Conservation (phyloP, 2,888 invertebrate genomes). For the Lasioglossum leucozonium region DNA sequence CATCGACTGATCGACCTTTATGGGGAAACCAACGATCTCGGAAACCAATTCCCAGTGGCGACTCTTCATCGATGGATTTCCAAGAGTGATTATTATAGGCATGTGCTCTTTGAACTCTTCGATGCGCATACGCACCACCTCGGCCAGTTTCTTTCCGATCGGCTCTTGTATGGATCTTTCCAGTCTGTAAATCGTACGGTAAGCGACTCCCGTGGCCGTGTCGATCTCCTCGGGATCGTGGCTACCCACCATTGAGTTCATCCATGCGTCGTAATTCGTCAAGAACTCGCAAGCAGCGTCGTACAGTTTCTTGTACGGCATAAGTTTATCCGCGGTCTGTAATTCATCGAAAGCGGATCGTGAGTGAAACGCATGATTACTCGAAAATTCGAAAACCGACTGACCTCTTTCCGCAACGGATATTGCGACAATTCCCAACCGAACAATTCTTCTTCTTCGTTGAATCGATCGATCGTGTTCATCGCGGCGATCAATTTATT, state of each 20-base stretch:
- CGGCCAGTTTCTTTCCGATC: conserved; percentile 90
- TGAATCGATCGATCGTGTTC: conserved; percentile 93
- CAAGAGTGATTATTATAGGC: conserved; percentile 96
- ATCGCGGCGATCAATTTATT: conserved; percentile 89
- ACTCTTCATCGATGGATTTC: conserved; percentile 96
- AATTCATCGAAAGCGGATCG: background rate
- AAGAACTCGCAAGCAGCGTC: conserved; percentile 95
- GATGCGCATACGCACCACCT: conserved; percentile 89
- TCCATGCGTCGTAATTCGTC: conserved; percentile 93
- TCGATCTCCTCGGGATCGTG: conserved; percentile 96
- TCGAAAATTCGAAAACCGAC: background rate
- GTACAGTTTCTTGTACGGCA: conserved; percentile 94
- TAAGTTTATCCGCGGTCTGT: conserved; percentile 90
- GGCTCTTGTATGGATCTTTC: conserved; percentile 93
- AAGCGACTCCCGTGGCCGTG: conserved; percentile 89
- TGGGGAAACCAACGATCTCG: conserved; percentile 97
- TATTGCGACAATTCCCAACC: conserved; percentile 95
- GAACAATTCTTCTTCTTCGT: conserved; percentile 95
- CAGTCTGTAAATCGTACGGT: conserved; percentile 93
- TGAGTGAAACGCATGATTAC: background rate
- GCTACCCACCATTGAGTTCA: conserved; percentile 91
- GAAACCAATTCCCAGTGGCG: conserved; percentile 98
- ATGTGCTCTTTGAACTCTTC: conserved; percentile 95
- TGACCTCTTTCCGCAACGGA: conserved; percentile 90
- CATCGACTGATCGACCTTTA: conserved; percentile 92